Evolutionary conservation across 2,797 vertebrate genomes (phyloP).

Genomic region (Clamator glandarius): DNA sequence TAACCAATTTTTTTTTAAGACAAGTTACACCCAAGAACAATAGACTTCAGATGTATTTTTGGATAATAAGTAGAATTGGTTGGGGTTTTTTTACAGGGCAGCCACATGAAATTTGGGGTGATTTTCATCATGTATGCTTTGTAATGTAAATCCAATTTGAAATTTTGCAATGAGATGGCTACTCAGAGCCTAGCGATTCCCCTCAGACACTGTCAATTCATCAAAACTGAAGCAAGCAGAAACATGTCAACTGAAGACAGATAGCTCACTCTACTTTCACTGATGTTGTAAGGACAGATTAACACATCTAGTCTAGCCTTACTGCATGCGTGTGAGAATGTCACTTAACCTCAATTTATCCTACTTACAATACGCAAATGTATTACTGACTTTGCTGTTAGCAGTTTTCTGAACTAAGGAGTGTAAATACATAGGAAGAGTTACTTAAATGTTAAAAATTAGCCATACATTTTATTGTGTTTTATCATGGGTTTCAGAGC

Average conservation of each 20-base stretch:
- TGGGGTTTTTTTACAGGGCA: not conserved
- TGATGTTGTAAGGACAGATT: not conserved
- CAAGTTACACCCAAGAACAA: not conserved
- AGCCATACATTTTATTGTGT: not conserved
- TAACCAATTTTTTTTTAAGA: not conserved
- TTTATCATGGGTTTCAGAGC: not conserved
- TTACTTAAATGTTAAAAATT: not conserved
- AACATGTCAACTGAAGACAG: not conserved
- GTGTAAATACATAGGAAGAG: not conserved
- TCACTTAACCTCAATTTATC: not conserved
- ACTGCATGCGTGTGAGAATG: not conserved
- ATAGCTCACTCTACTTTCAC: not conserved
- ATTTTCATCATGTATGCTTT: not conserved
- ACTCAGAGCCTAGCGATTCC: not conserved
- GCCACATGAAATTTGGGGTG: not conserved
- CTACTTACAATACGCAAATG: not conserved
- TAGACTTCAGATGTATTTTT: not conserved
- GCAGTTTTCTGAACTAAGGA: not conserved
- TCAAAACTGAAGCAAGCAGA: not conserved
- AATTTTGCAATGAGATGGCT: not conserved
- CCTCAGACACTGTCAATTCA: not conserved
- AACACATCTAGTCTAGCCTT: not conserved
- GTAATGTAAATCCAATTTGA: not conserved
- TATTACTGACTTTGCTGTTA: not conserved
- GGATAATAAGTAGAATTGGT: not conserved